A percentile compares a stretch with the other conserved stretches of the same genome.
phyloP scores from a whole-genome alignment of 1,140 invertebrate genomes.

The Listronotus oregonensis region DNA sequence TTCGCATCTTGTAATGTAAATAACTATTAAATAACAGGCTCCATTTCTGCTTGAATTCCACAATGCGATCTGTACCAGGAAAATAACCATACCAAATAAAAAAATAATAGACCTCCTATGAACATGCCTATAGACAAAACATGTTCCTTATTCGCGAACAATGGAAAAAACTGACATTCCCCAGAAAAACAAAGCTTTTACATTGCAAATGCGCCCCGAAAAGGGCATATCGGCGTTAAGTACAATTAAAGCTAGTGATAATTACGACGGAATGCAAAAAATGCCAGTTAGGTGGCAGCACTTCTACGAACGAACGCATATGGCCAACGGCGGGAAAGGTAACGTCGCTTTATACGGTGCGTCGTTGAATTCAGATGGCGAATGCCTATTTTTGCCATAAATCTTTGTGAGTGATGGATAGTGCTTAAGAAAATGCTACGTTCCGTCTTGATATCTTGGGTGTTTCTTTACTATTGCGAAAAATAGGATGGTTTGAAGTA shows the following conservation, averaged over 20 bases:
- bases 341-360: neutral
- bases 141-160: too few species aligned
- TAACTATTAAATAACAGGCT: too few species aligned
- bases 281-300: slow-evolving; percentile 7
- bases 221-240: slow-evolving; percentile 4
- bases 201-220: neutral
- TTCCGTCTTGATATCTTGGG: too few species aligned
- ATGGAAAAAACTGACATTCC: neutral
- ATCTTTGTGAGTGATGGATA: slow-evolving; percentile 7
- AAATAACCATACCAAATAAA: too few species aligned
- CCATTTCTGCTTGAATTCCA: too few species aligned
- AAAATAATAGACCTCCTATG: too few species aligned
- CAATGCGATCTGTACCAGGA: too few species aligned
- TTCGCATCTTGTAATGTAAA: too few species aligned
- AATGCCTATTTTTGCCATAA: neutral
- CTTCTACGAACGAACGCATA: slow-evolving; percentile 1
- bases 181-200: neutral
- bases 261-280: slow-evolving; percentile 8
- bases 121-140: too few species aligned
- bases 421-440: neutral
- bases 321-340: slow-evolving; percentile 2
- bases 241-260: neutral
- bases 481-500: too few species aligned
- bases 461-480: too few species aligned
- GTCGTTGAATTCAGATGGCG: too few species aligned